These are phyloP conservation scores for Dipodomys ordii DNA, from an alignment of 2,113 vertebrate genomes.

Conservation along the genomic window DNA sequence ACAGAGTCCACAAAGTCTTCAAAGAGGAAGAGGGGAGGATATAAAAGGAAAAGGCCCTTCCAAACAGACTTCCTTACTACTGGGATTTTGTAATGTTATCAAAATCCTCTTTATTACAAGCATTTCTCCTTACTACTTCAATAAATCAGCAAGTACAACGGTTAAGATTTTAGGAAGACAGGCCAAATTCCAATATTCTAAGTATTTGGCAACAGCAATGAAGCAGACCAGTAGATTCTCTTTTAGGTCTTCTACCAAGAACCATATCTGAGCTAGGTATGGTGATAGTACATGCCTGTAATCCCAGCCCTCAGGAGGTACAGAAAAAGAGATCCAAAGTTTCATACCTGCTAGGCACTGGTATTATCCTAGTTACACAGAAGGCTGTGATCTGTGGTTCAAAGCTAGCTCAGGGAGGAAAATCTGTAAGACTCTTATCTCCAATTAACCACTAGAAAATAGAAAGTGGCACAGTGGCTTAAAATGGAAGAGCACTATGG, in stretches of 20 bases:
- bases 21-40: neutral
- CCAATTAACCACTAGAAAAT: too few species aligned
- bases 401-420: too few species aligned
- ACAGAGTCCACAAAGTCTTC: neutral
- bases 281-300: too few species aligned
- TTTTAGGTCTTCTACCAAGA: constrained; percentile 6
- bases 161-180: constrained; percentile 12
- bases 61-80: neutral
- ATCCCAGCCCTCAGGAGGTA: too few species aligned
- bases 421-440: too few species aligned
- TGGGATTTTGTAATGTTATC: constrained; percentile 3
- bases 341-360: too few species aligned
- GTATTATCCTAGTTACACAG: too few species aligned
- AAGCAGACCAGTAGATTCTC: neutral
- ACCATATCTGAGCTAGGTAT: neutral
- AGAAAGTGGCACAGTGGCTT: too few species aligned
- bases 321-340: too few species aligned
- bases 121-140: constrained; percentile 2
- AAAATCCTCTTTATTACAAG: neutral
- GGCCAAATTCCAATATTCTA: neutral
- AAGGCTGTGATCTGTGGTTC: too few species aligned
- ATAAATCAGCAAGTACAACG: constrained; percentile 28
- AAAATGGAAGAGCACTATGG: too few species aligned
- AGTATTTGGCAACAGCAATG: neutral
- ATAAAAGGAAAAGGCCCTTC: neutral